Base-by-base conservation (phyloP, 1,140 invertebrate genomes). In the Achatina immaculata region DNA sequence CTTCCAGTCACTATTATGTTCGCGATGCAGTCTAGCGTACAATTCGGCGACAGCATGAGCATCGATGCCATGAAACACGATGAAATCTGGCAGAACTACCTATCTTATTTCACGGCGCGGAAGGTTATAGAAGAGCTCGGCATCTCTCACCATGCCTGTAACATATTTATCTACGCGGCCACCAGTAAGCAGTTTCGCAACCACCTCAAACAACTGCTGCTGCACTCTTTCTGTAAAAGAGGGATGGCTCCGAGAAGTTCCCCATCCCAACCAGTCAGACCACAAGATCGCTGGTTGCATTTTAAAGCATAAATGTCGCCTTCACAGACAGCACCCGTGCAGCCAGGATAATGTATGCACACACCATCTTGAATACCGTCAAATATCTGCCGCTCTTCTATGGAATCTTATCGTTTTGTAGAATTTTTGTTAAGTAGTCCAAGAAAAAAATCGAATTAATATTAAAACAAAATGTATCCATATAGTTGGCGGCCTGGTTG, bases 81-180 rank as follows among this genome's bases (percentile, higher is more conserved):
- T 71, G 65, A 80, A 3, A 72, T 73, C 0, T 88, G 87, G 87
- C 75, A 81, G 38, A 74, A 36, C 40, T 86, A 86, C 79, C 68
- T 89, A 65, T 58, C 78, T 16, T 89, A 85, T 78, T 82, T 85
- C 48, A 83, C 58, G 9, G 81, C 72, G 31, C 66, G 86, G 34
- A 83, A 85, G 38, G 72, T 87, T 14, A 83, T 89, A 16, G 85
- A 89, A 78, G 83, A 85, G 51, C 75, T 89, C 11, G 85, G 86
- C 14, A 82, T 86, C 21, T 90, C 89, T 1, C 88, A 89, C 75
- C 86, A 88, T 78, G 87, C 86, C 9, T 85, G 84, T 65, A 90
- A 87, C 78, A 76, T 90, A 34, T 84, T 90, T 76, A 86, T 90
- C 72, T 90, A 89, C 81, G 82, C 83, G n/a, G 43, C 80, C 28